phyloP scores from a whole-genome alignment of 2,797 vertebrate species.

The Rhinella marina region DNA sequence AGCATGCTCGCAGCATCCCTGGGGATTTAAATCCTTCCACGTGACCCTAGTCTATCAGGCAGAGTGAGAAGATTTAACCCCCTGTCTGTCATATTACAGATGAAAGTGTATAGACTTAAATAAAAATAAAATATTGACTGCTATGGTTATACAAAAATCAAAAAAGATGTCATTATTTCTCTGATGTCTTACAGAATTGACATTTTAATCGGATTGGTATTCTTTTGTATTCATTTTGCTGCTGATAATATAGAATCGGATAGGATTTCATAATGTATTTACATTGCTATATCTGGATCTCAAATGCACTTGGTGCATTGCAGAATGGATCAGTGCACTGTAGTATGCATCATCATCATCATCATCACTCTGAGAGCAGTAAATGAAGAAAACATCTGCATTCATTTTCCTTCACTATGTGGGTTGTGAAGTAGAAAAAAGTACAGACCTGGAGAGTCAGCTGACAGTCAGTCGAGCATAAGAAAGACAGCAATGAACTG shows the following conservation, averaged over 20 bases:
- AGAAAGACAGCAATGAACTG: neutral
- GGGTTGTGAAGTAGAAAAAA: neutral
- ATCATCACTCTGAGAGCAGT: neutral
- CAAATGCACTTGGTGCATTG: conserved; percentile 4
- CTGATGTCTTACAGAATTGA: neutral
- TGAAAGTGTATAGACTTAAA: neutral
- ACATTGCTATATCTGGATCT: neutral
- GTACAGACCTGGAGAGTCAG: too few species aligned
- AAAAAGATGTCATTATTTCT: neutral
- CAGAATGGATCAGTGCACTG: neutral
- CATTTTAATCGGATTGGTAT: neutral
- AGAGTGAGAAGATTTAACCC: conserved; percentile 69
- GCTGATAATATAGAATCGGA: neutral
- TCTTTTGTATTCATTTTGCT: neutral
- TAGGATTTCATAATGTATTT: neutral
- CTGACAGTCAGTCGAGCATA: neutral
- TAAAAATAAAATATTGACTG: neutral
- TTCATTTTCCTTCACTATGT: neutral
- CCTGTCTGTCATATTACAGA: conserved; percentile 25
- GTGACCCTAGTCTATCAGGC: conserved; percentile 80
- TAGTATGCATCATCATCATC: neutral
- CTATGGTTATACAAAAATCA: neutral
- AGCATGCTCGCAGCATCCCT: conserved; percentile 84
- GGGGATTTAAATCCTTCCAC: conserved; percentile 80
- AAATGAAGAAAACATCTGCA: conserved; percentile 19